Evolutionary conservation across 1,140 invertebrate species (phyloP).

Genomic region (Sitodiplosis mosellana): DNA sequence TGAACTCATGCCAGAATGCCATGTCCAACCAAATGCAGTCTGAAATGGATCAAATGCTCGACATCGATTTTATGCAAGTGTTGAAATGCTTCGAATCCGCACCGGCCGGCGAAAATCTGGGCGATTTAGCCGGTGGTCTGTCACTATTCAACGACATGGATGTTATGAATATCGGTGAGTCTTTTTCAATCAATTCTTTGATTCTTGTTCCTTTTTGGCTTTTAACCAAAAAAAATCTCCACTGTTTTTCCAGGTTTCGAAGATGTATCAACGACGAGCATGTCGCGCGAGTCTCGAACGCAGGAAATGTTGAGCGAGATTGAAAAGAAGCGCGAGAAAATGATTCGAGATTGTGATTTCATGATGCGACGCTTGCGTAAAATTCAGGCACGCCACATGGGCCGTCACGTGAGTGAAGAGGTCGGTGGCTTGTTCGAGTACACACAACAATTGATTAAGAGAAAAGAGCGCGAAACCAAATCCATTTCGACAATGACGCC

Average conservation of each 20-base stretch:
- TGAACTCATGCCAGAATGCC: slow-evolving; percentile 4
- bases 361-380: slow-evolving; percentile 53
- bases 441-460: slow-evolving; percentile 30
- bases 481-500: background rate
- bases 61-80: slow-evolving; percentile 16
- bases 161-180: slow-evolving; percentile 1
- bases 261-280: slow-evolving; percentile 10
- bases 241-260: slow-evolving; percentile 5
- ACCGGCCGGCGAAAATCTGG: slow-evolving; percentile 10
- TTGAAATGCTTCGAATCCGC: slow-evolving; percentile 17
- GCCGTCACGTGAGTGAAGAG: slow-evolving; percentile 56
- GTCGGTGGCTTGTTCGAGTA: slow-evolving; percentile 49
- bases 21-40: slow-evolving; percentile 1
- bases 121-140: slow-evolving; percentile 13
- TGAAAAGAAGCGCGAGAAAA: slow-evolving; percentile 34
- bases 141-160: slow-evolving; percentile 14
- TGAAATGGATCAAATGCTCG: slow-evolving; percentile 21
- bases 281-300: slow-evolving; percentile 3
- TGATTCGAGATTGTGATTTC: slow-evolving; percentile 47
- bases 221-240: background rate
- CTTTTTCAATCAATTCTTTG: background rate
- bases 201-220: slow-evolving; percentile 29
- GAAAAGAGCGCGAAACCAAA: slow-evolving; percentile 19
- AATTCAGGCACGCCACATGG: slow-evolving; percentile 48
- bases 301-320: slow-evolving; percentile 13